Conservation (phyloP, 1,140 invertebrate genomes). For the Heliconius congener region DNA sequence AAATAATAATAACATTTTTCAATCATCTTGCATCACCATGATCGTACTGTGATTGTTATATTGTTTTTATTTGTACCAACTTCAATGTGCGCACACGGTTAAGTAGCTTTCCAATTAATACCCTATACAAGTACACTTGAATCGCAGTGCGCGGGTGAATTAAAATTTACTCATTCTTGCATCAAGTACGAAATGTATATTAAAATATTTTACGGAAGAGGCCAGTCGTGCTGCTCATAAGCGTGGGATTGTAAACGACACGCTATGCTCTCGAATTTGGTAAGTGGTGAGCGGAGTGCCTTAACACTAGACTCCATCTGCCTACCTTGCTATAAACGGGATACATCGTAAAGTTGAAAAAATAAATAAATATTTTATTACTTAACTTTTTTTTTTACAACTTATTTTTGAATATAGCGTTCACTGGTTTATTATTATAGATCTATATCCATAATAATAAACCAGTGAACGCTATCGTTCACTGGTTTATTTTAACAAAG, state of each 20-base stretch:
- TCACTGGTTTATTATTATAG: neutral
- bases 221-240: no score
- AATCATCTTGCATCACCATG: neutral
- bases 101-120: neutral
- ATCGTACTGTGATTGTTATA: neutral
- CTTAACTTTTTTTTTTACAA: neutral
- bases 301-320: no score
- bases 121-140: neutral
- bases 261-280: no score
- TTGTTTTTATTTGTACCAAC: constrained; percentile 1
- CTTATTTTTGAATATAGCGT: neutral
- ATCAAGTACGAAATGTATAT: neutral
- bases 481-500: neutral
- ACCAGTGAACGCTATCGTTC: neutral
- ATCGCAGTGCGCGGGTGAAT: neutral
- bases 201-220: neutral
- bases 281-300: no score
- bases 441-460: neutral
- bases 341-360: no score
- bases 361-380: no score
- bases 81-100: neutral
- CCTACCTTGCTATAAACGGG: no score
- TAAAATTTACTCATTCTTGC: neutral
- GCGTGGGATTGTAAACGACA: no score
- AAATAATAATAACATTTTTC: neutral